Conservation (phyloP, 1,140 invertebrate genomes). For the Leguminivora glycinivorella region DNA sequence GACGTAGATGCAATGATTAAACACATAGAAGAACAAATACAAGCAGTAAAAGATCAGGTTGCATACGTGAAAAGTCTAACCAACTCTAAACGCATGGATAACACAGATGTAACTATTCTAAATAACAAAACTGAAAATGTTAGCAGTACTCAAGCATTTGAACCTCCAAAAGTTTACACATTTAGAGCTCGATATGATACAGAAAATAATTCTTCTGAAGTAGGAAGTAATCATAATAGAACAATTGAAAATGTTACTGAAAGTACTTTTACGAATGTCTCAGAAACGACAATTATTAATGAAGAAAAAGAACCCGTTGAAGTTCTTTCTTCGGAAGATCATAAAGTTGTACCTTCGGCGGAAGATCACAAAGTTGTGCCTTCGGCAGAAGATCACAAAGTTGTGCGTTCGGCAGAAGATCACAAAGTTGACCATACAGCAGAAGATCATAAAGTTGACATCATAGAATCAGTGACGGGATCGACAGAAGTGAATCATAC, state of each 20-base stretch:
- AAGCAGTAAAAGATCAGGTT: background rate
- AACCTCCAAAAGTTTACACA: background rate
- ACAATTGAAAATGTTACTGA: background rate
- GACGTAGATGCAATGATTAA: background rate
- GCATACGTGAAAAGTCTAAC: background rate
- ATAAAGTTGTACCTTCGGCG: too few relatives aligned
- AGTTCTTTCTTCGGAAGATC: too few relatives aligned
- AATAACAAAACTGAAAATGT: background rate
- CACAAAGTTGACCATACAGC: too few relatives aligned
- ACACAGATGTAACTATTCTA: background rate
- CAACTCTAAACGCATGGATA: background rate
- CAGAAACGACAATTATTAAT: too few relatives aligned
- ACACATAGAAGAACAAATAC: background rate
- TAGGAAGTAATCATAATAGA: background rate
- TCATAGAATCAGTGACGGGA: too few relatives aligned
- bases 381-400: too few relatives aligned
- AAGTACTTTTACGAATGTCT: background rate
- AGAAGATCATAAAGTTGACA: too few relatives aligned
- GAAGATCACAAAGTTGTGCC: too few relatives aligned
- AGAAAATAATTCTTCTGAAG: background rate
- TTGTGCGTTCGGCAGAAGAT: too few relatives aligned
- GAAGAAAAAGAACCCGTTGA: too few relatives aligned
- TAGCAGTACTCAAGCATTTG: background rate
- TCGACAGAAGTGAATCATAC: too few relatives aligned
- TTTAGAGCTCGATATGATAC: background rate